Conservation (phyloP, 2,113 vertebrate species). For the Saccopteryx leptura region DNA sequence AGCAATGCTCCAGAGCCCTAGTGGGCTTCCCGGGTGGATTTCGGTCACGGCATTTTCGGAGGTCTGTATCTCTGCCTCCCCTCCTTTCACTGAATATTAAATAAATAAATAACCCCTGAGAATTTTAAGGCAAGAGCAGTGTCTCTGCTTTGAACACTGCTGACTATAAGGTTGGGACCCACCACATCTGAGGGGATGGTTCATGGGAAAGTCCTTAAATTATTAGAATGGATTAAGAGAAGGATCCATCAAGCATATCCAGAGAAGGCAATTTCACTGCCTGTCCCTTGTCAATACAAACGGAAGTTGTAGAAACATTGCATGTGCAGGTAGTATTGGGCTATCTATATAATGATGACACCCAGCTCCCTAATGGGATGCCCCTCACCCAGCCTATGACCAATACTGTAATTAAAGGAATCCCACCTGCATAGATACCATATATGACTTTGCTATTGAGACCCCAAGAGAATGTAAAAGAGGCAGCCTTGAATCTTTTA, state of each 20-base stretch:
- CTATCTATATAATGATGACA: rapidly evolving
- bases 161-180: background rate
- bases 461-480: background rate
- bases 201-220: background rate
- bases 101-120: background rate
- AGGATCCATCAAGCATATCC: background rate
- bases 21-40: too few relatives aligned
- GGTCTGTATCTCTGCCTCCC: too few relatives aligned
- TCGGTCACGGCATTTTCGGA: too few relatives aligned
- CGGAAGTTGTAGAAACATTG: background rate
- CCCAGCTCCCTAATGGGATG: background rate
- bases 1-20: too few relatives aligned
- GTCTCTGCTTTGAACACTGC: background rate
- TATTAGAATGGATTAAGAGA: background rate
- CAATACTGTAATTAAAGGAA: background rate
- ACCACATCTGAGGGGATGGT: background rate
- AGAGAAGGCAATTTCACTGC: background rate
- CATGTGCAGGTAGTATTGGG: background rate
- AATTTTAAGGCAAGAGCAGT: background rate
- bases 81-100: too few relatives aligned
- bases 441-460: background rate
- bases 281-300: background rate
- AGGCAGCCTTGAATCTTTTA: background rate
- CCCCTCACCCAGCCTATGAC: background rate
- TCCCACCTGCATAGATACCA: background rate